Percentiles rank a stretch among this genome's conserved stretches.
phyloP scores from a whole-genome alignment of 2,113 vertebrate species.

The Saimiri boliviensis region DNA sequence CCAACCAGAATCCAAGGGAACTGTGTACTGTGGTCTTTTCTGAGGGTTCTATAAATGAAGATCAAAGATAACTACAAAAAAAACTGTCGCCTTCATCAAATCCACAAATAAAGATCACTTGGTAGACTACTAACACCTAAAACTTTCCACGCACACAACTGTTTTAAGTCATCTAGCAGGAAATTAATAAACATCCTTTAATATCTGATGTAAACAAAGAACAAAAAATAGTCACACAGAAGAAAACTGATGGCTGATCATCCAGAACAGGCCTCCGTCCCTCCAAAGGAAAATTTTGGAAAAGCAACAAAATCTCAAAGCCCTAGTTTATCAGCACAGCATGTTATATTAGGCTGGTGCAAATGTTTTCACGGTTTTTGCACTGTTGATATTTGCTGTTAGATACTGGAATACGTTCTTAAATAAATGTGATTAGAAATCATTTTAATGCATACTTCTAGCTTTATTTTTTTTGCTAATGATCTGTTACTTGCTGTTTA shows the following conservation, averaged over 20 bases:
- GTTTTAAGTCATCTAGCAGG: background rate
- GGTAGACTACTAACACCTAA: background rate
- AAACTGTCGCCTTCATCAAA: background rate
- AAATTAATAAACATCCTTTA: background rate
- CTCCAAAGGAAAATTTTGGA: background rate
- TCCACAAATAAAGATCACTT: background rate
- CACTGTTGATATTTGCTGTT: too few relatives aligned
- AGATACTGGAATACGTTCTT: too few relatives aligned
- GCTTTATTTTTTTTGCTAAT: too few relatives aligned
- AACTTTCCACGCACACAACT: background rate
- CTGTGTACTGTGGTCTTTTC: background rate
- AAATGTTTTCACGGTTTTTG: too few relatives aligned
- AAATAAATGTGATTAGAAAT: too few relatives aligned
- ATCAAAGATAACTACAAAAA: background rate
- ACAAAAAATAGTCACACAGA: background rate
- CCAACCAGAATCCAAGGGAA: background rate
- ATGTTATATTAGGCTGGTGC: background rate
- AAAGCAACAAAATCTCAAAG: background rate
- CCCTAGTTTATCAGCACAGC: accelerated
- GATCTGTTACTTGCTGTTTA: too few relatives aligned
- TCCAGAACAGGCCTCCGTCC: background rate
- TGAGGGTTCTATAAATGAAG: background rate
- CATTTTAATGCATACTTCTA: too few relatives aligned
- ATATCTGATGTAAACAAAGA: background rate
- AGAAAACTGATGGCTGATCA: background rate